Base-by-base conservation (phyloP, 2,888 invertebrate species). In the Aquatica leii region DNA sequence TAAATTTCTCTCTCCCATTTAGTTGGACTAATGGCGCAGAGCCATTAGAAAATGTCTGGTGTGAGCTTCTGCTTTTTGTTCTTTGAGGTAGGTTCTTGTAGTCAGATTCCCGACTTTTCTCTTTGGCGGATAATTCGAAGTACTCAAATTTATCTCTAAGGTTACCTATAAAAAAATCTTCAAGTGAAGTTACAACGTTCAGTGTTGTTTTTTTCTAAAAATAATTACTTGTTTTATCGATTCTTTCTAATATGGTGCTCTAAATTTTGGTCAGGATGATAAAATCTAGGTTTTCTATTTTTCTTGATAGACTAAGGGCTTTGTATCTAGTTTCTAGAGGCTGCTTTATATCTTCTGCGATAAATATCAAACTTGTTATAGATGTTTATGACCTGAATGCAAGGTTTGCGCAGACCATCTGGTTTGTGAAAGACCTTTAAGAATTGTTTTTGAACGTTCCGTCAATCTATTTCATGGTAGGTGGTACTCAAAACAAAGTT, bases 331-430 rank as follows among this genome's bases (percentile, higher is more conserved):
- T 71, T 62, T 71, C 72, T 71, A 58, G 65, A 71, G 67, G 53
- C 66, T 72, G 71, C 56, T 70, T 63, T 21, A 59, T 71, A 57
- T 74, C 66, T 24, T 65, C 69, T 65, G 66, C 70, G 62, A 73
- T 69, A 56, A 65, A 60, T 15, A 62, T 66, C 31, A 74, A 72
- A 66, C 71, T 71, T 71, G 70, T 67, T 40, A 48, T 58, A 62
- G 71, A 65, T 68, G 51, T 65, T 69, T 67, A 66, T 70, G 60
- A 71, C 69, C 70, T 34, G 37, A 52, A 60, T 37, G 37, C 12
- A 37, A 37, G 37, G n/a, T n/a, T n/a, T n/a, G n/a, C 56, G 72
- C 71, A 63, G 72, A 73, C 73, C 73, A 75, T 71, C 73, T 70
- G 46, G 74, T 75, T 69, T 70, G 68, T 58, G 70, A 71, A 59